phyloP scores from a whole-genome alignment of 2,797 vertebrate genomes.

The Choloepus didactylus region DNA sequence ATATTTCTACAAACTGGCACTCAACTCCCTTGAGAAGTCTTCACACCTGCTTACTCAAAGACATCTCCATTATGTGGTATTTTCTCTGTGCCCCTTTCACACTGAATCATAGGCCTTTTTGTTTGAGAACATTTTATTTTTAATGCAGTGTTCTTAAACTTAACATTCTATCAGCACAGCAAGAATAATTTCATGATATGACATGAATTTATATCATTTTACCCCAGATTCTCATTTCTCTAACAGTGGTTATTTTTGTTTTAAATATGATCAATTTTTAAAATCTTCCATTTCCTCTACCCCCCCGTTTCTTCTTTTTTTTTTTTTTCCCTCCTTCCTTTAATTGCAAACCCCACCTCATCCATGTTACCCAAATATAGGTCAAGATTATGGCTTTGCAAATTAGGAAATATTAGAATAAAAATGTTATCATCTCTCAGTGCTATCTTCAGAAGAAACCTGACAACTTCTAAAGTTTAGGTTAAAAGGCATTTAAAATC shows the following conservation, averaged over 20 bases:
- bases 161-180: not conserved
- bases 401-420: constrained; percentile 1
- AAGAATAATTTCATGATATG: not conserved
- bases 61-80: not conserved
- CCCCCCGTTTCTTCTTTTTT: not conserved
- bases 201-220: not conserved
- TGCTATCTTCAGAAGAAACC: not conserved
- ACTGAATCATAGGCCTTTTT: not conserved
- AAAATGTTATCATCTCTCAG: not conserved
- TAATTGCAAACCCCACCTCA: not conserved
- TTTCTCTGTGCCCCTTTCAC: not conserved
- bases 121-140: not conserved
- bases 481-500: not conserved
- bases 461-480: not conserved
- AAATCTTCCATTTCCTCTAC: not conserved
- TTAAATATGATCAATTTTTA: not conserved
- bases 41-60: constrained; percentile 69
- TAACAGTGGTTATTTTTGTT: not conserved
- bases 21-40: not conserved
- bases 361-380: not conserved
- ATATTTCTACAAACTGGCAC: not conserved
- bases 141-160: not conserved
- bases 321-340: not conserved
- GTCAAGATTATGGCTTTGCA: not conserved
- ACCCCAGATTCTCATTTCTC: not conserved